Conservation (phyloP, 2,888 invertebrate genomes). For the Andrena fulva region DNA sequence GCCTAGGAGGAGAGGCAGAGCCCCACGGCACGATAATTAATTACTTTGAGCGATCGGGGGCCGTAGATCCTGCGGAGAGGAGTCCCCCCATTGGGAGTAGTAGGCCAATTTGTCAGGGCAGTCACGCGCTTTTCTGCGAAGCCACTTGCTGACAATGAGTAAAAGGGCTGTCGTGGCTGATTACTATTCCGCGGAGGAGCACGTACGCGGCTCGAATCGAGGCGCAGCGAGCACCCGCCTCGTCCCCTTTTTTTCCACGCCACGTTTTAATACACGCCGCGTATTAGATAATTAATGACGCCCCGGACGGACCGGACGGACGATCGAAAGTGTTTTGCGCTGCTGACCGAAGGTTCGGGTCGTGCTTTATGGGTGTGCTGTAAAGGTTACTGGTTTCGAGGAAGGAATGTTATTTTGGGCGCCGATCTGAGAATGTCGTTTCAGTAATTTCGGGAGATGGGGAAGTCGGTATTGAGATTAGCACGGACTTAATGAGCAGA, state of each 20-base stretch:
- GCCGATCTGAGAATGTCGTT: too few species aligned
- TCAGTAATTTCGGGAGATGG: too few species aligned
- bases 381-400: too few species aligned
- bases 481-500: too few species aligned
- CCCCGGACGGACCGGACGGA: background rate
- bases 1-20: constrained; percentile 67
- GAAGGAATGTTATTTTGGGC: too few species aligned
- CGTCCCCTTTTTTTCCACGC: background rate
- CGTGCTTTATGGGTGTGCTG: background rate
- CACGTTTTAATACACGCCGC: constrained; percentile 3
- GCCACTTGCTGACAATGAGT: constrained; percentile 61
- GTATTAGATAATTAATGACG: constrained; percentile 36
- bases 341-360: background rate
- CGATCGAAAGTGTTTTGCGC: constrained; percentile 6
- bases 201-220: constrained; percentile 59
- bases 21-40: constrained; percentile 68
- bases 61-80: constrained; percentile 71
- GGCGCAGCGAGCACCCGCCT: constrained; percentile 24
- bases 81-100: constrained; percentile 67
- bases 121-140: constrained; percentile 71
- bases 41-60: constrained; percentile 73
- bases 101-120: constrained; percentile 72
- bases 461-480: too few species aligned
- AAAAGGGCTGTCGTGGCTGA: constrained; percentile 62
- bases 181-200: constrained; percentile 65